Evolutionary conservation across 2,888 invertebrate species (phyloP), one percentile per base, ranked within the genome.

Genomic region (Pasiphila rectangulata): DNA sequence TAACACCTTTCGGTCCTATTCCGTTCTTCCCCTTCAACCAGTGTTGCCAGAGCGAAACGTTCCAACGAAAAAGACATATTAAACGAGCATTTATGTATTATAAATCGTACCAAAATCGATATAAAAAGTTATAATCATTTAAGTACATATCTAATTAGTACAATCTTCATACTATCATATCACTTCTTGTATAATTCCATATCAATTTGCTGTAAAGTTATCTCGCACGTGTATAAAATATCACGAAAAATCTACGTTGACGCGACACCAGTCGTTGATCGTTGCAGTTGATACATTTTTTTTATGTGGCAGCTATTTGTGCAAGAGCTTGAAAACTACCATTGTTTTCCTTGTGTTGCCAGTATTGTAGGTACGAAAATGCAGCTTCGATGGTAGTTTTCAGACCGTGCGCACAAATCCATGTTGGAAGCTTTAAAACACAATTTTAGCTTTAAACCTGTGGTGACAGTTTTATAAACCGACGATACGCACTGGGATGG

Each of bases 131-230:
- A 71, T 76, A 75, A 79, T 79, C 75, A 65, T 79, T 80, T 83
- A 81, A 84, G 82, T 83, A 86, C 86, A 87, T 88, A 87, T 87
- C 86, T 83, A 75, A 74, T 81, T 85, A 86, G 86, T 84, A 85
- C 85, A 85, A 86, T 83, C 77, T 83, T 73, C 81, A 82, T 76
- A 69, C 65, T 78, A 71, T 85, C 87, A 88, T 88, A 88, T 88
- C 87, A 87, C 81, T 77, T 76, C 80, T 82, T 87, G 85, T 86
- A 87, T 82, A 86, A 80, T 81, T 75, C 73, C 87, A 88, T 86
- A 87, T 88, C 87, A 84, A 81, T 76, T 80, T 79, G 79, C 81
- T 84, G 81, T 86, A 77, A 80, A 65, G 70, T 72, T 63, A 64
- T 52, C 64, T 60, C 67, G 69, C 79, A 76, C 71, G 67, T 83